Conservation (phyloP, 2,797 vertebrate genomes). For the Sebastes diploproa region DNA sequence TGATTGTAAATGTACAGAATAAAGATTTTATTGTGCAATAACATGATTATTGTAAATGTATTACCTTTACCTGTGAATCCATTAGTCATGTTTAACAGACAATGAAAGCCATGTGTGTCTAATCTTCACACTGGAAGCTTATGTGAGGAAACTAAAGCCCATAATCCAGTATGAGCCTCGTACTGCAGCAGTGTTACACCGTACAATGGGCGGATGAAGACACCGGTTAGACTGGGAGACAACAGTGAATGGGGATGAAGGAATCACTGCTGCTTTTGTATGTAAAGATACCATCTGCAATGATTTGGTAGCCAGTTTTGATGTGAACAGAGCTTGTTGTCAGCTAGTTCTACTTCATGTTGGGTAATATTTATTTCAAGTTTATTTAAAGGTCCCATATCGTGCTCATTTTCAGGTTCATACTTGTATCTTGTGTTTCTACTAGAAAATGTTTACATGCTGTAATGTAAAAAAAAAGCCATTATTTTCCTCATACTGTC, state of each 20-base stretch:
- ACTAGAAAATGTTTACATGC: no score
- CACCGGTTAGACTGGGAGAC: neutral
- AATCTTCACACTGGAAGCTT: constrained; percentile 37
- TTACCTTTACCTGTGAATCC: neutral
- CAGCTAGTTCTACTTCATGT: neutral
- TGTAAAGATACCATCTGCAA: neutral
- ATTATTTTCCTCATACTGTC: no score
- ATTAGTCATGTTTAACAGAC: neutral
- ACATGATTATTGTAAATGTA: neutral
- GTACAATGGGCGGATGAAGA: constrained; percentile 11
- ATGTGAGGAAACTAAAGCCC: constrained; percentile 49
- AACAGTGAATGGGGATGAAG: constrained; percentile 2
- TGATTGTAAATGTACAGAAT: constrained; percentile 46
- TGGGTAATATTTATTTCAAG: neutral
- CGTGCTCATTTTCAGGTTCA: no score
- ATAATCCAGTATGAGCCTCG: constrained; percentile 68
- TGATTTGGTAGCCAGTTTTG: neutral
- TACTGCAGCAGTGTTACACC: neutral
- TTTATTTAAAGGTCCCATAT: neutral
- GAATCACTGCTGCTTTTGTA: constrained; percentile 6
- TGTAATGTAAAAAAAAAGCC: no score
- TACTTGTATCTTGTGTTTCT: no score
- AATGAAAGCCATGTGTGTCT: neutral
- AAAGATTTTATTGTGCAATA: constrained; percentile 29
- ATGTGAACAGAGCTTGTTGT: neutral